Base-by-base conservation (phyloP, 2,888 invertebrate species). In the Leptopilina myrica region DNA sequence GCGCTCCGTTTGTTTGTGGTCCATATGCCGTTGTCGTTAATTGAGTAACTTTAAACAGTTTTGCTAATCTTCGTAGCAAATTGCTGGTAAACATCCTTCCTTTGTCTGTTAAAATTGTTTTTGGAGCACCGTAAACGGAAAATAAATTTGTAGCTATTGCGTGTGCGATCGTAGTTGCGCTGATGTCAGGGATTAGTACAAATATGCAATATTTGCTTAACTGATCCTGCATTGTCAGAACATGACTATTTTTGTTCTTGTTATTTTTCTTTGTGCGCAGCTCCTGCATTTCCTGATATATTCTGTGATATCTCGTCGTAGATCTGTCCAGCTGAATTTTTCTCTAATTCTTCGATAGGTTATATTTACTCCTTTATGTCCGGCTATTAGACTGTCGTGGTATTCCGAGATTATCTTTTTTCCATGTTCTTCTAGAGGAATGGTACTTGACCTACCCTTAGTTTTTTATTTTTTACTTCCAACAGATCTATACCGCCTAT, bases 41-140 rank as follows among this genome's bases (percentile, higher is more conserved):
- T 76, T 78, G 76, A 40, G 78, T 76, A 15, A 84, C 81, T 59
- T 53, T 67, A 6, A 82, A 85, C 1, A 64, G 12, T 78, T 80
- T 80, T 4, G 76, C 77, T 4, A 85, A 49, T 49, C 64, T 15
- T 59, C 76, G 62, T 53, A 85, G 67, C 1, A 85, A 11, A 0
- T 65, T 53, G 7, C 82, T 81, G 2, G 78, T 20, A 53, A 86
- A 84, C 15, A 81, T 80, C n/a, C 79, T 73, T 0, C 86, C 83
- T 76, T 80, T 80, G 56, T 85, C 85, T 0, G 84, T 84, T 7
- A 64, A 20, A 20, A 64, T 64, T 6, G 20, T 20, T 26, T 15
- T 20, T 20, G 15, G 64, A 20, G 20, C 20, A 20, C 20, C 7
- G 64, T 33, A 33, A 33, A 2, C 3, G 0, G 3, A 33, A 2